Conservation (phyloP, 2,888 invertebrate species). For the Sphaerophoria taeniata region DNA sequence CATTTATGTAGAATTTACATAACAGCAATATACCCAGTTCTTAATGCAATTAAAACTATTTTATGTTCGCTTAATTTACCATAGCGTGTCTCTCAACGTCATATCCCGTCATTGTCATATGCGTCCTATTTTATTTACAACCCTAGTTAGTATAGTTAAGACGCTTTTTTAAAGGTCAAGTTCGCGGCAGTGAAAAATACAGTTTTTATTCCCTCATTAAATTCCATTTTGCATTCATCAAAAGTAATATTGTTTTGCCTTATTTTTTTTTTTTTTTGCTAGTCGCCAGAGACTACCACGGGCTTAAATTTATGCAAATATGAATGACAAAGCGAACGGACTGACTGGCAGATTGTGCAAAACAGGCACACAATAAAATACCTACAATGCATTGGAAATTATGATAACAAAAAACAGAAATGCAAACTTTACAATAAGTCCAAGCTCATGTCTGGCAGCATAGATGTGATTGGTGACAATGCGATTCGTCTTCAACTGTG, state of each 20-base stretch:
- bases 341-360: conserved; percentile 52
- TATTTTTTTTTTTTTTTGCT: no score
- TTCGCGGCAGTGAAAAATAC: conserved; percentile 44
- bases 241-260: conserved; percentile 1
- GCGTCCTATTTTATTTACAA: no score
- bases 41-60: no score
- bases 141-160: conserved; percentile 6
- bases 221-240: conserved; percentile 45
- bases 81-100: no score
- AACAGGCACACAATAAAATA: conserved; percentile 57
- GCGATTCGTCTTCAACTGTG: conserved; percentile 26
- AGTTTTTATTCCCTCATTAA: conserved; percentile 40
- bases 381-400: conserved; percentile 28
- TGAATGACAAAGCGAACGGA: conserved; percentile 28
- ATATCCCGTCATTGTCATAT: no score
- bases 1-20: no score
- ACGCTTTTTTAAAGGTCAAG: conserved; percentile 54
- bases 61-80: no score
- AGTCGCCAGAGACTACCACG: neutral
- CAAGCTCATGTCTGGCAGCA: conserved; percentile 19
- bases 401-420: conserved; percentile 6
- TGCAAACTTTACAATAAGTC: conserved; percentile 36
- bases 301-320: conserved; percentile 8
- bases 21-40: no score
- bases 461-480: conserved; percentile 29